Conservation (phyloP, 2,113 vertebrate genomes). For the Bombycilla garrulus region DNA sequence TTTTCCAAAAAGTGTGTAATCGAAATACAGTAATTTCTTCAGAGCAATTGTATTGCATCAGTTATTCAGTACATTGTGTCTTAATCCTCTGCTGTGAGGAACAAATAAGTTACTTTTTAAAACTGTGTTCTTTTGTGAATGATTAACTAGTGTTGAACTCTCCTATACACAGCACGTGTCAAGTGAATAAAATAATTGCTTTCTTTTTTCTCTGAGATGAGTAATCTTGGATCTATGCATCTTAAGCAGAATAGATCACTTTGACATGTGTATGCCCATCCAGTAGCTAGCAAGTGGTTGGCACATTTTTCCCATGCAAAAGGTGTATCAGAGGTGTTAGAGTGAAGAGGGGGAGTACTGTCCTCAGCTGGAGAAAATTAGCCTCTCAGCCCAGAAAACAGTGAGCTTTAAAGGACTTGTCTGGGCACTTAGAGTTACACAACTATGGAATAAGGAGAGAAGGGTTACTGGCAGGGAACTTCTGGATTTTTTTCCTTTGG, state of each 20-base stretch:
- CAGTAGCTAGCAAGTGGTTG: background rate
- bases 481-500: background rate
- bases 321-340: background rate
- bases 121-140: slow-evolving; percentile 9
- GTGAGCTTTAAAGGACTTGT: background rate
- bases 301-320: background rate
- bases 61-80: background rate
- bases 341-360: background rate
- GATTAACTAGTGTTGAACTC: slow-evolving; percentile 43
- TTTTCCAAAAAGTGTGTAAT: background rate
- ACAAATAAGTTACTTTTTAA: slow-evolving; percentile 10
- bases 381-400: background rate
- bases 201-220: background rate
- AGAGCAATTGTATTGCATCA: background rate
- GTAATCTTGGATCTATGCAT: background rate
- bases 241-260: background rate
- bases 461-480: background rate
- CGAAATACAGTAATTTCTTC: background rate
- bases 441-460: background rate
- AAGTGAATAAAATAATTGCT: background rate
- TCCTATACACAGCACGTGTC: background rate
- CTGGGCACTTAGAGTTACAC: background rate
- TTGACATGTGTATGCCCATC: background rate
- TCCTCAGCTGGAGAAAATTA: background rate
- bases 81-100: background rate